Evolutionary conservation across 2,113 vertebrate species (phyloP).

Genomic region (Trematocara zebra): DNA sequence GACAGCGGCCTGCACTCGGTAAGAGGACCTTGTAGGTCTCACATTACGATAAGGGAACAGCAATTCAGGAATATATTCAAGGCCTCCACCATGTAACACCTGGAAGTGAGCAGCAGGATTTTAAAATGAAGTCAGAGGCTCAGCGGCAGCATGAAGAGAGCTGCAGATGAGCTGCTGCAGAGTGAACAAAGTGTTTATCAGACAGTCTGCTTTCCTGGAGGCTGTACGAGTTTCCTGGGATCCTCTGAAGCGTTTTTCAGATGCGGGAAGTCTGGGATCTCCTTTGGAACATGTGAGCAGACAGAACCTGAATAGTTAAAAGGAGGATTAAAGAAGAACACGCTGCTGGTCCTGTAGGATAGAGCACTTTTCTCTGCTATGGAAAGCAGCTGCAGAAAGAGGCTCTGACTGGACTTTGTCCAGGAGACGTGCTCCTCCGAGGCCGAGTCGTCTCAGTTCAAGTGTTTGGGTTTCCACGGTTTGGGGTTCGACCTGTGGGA

Average conservation of each 20-base stretch:
- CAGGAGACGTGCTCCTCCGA: background rate
- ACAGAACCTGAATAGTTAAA: background rate
- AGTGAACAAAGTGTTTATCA: slow-evolving; percentile 34
- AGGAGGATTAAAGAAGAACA: background rate
- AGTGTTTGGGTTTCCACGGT: background rate
- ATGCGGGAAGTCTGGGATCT: background rate
- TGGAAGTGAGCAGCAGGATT: slow-evolving; percentile 16
- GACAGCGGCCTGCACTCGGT: background rate
- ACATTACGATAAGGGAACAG: background rate
- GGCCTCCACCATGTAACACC: background rate
- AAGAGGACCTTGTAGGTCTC: background rate
- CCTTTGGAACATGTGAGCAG: slow-evolving; percentile 1
- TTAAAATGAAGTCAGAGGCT: slow-evolving; percentile 5
- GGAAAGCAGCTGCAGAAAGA: background rate
- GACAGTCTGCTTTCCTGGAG: slow-evolving; percentile 15
- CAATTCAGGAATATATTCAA: background rate
- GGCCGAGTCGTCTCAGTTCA: background rate
- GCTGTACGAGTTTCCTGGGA: slow-evolving; percentile 6
- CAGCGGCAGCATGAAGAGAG: background rate
- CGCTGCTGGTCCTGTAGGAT: background rate
- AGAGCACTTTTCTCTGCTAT: background rate
- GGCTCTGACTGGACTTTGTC: background rate
- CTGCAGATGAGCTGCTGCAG: slow-evolving; percentile 5
- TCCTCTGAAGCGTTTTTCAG: slow-evolving; percentile 10
- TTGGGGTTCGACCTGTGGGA: slow-evolving; percentile 17